A percentile compares a stretch with the other conserved stretches of the same genome.
Conservation (phyloP, 2,888 invertebrate species). For the Frankliniella intonsa region DNA sequence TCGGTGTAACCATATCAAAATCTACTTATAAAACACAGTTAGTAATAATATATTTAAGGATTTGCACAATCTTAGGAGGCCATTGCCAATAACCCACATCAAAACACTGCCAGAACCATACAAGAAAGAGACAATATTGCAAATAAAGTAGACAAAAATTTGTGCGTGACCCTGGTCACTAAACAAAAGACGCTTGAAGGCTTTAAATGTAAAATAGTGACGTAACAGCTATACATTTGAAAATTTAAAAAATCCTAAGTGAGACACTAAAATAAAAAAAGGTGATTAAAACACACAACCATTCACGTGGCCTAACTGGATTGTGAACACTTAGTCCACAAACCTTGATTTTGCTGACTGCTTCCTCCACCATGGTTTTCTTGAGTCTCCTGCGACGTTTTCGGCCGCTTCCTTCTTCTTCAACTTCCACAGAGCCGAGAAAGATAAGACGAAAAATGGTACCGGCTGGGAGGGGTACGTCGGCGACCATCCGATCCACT, state of each 20-base stretch:
- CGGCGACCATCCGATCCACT: not conserved
- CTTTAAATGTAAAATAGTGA: not conserved
- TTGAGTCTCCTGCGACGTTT: constrained; percentile 71
- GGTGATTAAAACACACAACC: constrained; percentile 17
- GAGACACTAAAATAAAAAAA: not conserved
- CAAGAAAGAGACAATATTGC: constrained; percentile 30
- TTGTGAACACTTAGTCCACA: constrained; percentile 41
- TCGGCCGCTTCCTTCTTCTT: constrained; percentile 66
- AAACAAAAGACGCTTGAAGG: not conserved
- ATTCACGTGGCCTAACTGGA: constrained; percentile 20
- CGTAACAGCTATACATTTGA: constrained; percentile 18
- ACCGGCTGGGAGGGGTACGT: constrained; percentile 44
- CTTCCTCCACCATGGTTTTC: constrained; percentile 85
- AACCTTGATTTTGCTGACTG: constrained; percentile 82
- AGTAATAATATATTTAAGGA: not conserved
- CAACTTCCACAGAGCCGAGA: constrained; percentile 80
- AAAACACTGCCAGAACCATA: constrained; percentile 13
- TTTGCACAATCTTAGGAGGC: too few relatives aligned
- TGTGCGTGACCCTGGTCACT: not conserved
- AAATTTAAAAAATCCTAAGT: not conserved
- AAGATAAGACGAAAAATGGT: constrained; percentile 77
- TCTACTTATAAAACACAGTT: not conserved
- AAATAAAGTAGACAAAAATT: not conserved
- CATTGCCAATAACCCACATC: too few relatives aligned
- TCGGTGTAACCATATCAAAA: not conserved